These are phyloP conservation scores for Gonocerus acuteangulatus DNA, from an alignment of 2,888 invertebrate genomes.

Conservation along the genomic window DNA sequence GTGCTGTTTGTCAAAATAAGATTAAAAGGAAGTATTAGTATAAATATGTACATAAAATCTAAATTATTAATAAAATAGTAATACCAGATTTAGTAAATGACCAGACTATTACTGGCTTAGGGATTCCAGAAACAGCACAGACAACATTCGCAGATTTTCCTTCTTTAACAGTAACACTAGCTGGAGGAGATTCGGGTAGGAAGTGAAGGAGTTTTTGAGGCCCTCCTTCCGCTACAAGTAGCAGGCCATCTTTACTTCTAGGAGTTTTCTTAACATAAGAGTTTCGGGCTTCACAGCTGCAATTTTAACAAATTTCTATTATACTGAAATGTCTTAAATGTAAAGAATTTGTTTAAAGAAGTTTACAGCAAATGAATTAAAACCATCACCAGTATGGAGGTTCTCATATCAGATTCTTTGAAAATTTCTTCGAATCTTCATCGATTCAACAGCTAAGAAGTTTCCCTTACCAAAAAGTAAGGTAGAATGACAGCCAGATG, in stretches of 20 bases:
- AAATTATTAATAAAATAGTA: too few species aligned
- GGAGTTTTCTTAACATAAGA: conserved; percentile 45
- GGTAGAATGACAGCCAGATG: too few species aligned
- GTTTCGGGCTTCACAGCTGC: conserved; percentile 49
- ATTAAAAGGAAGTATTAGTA: too few species aligned
- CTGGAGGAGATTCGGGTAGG: conserved; percentile 41
- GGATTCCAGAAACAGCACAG: conserved; percentile 56
- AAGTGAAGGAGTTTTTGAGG: conserved; percentile 27
- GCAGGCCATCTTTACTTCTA: conserved; percentile 44
- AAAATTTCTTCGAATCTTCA: too few species aligned
- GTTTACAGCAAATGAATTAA: too few species aligned
- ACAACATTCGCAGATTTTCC: conserved; percentile 46
- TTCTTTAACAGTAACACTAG: conserved; percentile 29
- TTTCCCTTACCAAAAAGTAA: too few species aligned
- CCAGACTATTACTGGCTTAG: conserved; percentile 52
- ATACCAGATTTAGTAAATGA: conserved; percentile 41
- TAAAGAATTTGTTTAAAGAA: background rate
- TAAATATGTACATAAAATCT: too few species aligned
- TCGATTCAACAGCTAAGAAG: too few species aligned
- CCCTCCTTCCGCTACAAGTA: background rate
- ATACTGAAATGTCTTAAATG: background rate
- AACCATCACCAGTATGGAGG: too few species aligned
- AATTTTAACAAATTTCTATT: conserved; percentile 21
- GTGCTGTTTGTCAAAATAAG: too few species aligned
- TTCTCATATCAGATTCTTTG: too few species aligned